Evolutionary conservation across 2,113 vertebrate genomes (phyloP), one percentile per base, ranked within the genome.

Genomic region (Corydoras sp.): DNA sequence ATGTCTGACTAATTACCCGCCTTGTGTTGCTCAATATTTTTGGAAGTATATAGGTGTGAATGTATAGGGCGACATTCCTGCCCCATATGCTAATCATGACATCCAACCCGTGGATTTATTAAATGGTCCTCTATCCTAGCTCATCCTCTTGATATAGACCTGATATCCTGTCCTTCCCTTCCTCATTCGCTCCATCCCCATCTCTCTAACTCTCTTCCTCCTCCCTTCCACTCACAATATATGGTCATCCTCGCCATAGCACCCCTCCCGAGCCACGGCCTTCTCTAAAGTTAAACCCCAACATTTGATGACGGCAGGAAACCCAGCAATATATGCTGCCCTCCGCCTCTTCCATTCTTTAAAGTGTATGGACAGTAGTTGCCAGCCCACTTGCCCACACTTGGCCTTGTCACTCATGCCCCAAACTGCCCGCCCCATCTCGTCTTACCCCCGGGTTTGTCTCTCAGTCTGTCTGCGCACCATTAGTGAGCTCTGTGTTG

Each of bases 391-490:
- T 81, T 74, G 79, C 74, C 68, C 84, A 69, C 89, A 91, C 82
- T 79, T 91, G 89, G 80, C 83, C 84, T 87, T 90, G 89, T 90
- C 90, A 88, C 74, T 91, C 90, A 90, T 50, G 63, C 64, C 54
- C 58, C 73, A 77, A 80, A 72, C 80, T 81, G 75, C 73, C 80
- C 86, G 70, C 83, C 85, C 81, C 80, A 85, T 87, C 87, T 90
- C 84, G 81, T 84, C 85, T 88, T 89, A 87, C 85, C 68, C 85
- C 84, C 75, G 81, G 83, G 84, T 84, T 83, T 82, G 83, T 86
- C 85, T 83, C 75, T 81, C 81, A 86, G 84, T 87, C 87, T 81
- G 84, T 86, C 86, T 86, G 81, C 84, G 81, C 65, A 82, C 83
- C 82, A 85, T 83, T 84, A 82, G 87, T 85, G 72, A 78, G 80